Conservation (phyloP, 2,797 vertebrate species). For the Sebastes steindachneri region DNA sequence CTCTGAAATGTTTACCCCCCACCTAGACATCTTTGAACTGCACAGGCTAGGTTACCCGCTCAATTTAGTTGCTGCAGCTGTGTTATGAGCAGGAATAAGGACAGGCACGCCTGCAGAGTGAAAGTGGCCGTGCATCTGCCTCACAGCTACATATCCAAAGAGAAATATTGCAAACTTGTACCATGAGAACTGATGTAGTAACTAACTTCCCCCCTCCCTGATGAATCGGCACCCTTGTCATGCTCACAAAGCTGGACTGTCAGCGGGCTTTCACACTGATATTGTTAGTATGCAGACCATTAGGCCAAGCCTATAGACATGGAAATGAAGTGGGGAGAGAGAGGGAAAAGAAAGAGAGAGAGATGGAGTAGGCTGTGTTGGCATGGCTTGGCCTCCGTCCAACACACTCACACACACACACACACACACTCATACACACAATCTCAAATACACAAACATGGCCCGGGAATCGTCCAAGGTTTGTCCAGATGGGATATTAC, state of each 20-base stretch:
- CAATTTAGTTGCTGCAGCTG: conserved; percentile 54
- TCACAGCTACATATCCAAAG: conserved; percentile 54
- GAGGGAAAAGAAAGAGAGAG: conserved; percentile 66
- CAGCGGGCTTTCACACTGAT: conserved; percentile 83
- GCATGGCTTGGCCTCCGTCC: conserved; percentile 72
- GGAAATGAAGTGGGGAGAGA: conserved; percentile 79
- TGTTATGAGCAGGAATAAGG: conserved; percentile 45
- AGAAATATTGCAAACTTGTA: conserved; percentile 80
- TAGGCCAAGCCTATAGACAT: conserved; percentile 81
- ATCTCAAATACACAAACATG: conserved; percentile 58
- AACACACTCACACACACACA: conserved; percentile 41
- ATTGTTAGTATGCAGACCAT: conserved; percentile 85
- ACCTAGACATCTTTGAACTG: conserved; percentile 27
- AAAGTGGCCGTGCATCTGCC: conserved; percentile 45
- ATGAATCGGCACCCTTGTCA: conserved; percentile 87
- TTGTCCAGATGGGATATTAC: conserved; percentile 74
- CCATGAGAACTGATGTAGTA: conserved; percentile 84
- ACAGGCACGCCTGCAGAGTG: conserved; percentile 34
- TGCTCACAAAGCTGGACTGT: conserved; percentile 90
- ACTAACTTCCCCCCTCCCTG: conserved; percentile 82
- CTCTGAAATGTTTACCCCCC: conserved; percentile 31
- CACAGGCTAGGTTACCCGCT: conserved; percentile 18
- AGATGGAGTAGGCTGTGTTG: conserved; percentile 80
- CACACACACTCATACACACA: conserved; percentile 35
- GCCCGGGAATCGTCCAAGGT: conserved; percentile 56